A percentile compares a stretch with the other conserved stretches of the same genome.
These are phyloP conservation scores for Brachionus manjavacas DNA, from an alignment of 1,140 invertebrate genomes.

Conservation along the genomic window DNA sequence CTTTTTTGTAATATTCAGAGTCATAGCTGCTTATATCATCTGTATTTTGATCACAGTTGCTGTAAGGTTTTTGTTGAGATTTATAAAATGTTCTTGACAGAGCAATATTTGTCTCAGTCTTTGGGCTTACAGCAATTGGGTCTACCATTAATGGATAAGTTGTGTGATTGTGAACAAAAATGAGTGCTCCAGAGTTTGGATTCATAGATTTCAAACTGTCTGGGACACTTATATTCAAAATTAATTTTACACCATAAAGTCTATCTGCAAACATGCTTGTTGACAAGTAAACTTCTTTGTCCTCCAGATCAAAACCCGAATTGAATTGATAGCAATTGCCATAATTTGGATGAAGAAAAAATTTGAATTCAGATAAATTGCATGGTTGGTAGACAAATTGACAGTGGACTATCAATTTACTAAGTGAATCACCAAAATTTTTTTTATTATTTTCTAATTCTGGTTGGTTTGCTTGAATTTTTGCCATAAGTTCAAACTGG, in stretches of 20 bases:
- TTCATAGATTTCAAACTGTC: neutral
- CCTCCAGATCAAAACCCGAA: neutral
- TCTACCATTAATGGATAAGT: neutral
- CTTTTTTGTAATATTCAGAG: neutral
- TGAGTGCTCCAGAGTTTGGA: neutral
- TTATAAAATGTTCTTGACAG: neutral
- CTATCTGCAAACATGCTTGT: neutral
- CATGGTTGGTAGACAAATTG: neutral
- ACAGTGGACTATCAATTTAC: neutral
- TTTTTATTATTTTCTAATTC: neutral
- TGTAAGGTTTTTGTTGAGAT: neutral
- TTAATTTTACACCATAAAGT: neutral
- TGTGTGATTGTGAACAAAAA: constrained; percentile 2
- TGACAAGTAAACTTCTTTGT: neutral
- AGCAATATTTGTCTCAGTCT: constrained; percentile 13
- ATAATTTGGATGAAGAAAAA: neutral
- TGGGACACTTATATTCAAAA: neutral
- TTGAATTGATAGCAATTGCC: constrained; percentile 33
- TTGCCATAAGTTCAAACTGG: neutral
- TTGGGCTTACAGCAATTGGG: neutral
- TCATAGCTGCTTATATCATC: neutral
- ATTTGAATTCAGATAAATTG: neutral
- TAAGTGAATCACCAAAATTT: neutral
- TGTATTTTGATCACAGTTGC: neutral
- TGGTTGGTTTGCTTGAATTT: neutral